These are phyloP conservation scores for Coregonus ussuriensis DNA, from an alignment of 2,797 vertebrate genomes.

Conservation along the genomic window DNA sequence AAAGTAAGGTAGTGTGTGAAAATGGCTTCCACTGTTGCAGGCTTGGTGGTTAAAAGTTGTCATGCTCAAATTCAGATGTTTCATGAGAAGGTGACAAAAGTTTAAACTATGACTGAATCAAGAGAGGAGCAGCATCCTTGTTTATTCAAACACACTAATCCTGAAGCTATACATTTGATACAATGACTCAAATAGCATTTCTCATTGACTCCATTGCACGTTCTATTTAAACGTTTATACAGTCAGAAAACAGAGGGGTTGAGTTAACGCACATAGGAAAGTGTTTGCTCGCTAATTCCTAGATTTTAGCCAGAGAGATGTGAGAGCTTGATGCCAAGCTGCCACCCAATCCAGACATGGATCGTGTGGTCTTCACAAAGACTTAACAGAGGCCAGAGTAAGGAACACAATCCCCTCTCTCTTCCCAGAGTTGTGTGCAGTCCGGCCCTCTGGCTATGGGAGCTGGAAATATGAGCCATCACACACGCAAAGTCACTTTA, in stretches of 20 bases:
- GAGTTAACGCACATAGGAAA: too few relatives aligned
- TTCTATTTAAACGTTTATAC: too few relatives aligned
- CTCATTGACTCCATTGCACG: too few relatives aligned
- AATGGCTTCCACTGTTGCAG: too few relatives aligned
- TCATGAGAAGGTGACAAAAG: not conserved
- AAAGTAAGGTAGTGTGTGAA: too few relatives aligned
- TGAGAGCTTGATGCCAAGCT: conserved; percentile 8
- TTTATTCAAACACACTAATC: too few relatives aligned
- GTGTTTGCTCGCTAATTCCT: not conserved
- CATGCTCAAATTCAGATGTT: not conserved
- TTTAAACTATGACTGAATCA: too few relatives aligned
- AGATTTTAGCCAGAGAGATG: conserved; percentile 19
- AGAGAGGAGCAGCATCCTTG: too few relatives aligned
- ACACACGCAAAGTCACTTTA: conserved; percentile 7
- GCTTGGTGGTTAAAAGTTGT: too few relatives aligned
- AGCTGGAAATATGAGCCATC: conserved; percentile 15
- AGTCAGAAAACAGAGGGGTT: too few relatives aligned
- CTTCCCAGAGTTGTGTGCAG: not conserved
- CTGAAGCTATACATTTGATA: too few relatives aligned
- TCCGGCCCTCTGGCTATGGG: not conserved
- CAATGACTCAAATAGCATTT: too few relatives aligned
- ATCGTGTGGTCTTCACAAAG: conserved; percentile 1
- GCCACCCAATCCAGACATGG: not conserved
- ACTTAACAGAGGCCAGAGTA: conserved; percentile 1
- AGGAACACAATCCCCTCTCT: not conserved